Evolutionary conservation across 1,140 invertebrate genomes (phyloP).

Genomic region (Nasonia vitripennis): DNA sequence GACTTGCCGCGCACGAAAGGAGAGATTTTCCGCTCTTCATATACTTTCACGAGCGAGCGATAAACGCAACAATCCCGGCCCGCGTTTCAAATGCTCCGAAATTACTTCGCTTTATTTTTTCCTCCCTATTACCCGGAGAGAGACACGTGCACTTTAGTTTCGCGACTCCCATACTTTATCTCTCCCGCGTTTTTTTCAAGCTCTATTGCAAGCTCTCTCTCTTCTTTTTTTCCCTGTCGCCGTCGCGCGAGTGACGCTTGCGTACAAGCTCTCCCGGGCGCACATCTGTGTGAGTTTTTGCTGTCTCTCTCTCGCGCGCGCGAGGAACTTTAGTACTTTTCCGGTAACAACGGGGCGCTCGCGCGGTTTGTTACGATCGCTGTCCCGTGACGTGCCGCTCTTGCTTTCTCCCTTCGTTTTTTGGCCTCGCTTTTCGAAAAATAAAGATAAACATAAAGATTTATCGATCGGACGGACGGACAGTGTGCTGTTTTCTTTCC

Average conservation of each 20-base stretch:
- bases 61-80: not conserved
- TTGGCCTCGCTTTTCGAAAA: not conserved
- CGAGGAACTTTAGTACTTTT: conserved; percentile 46
- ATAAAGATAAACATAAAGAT: conserved; percentile 48
- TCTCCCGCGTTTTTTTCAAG: not conserved
- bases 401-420: not conserved
- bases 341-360: conserved; percentile 35
- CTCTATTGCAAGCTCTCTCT: not conserved
- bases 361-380: conserved; percentile 48
- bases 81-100: conserved; percentile 1
- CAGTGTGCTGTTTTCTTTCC: not conserved
- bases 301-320: not conserved
- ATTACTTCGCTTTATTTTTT: conserved; percentile 29
- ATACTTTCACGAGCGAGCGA: not conserved
- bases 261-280: not conserved
- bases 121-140: conserved; percentile 10
- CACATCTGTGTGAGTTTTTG: conserved; percentile 30
- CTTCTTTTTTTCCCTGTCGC: not conserved
- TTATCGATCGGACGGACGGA: conserved; percentile 18
- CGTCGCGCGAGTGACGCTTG: conserved; percentile 2
- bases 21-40: no score
- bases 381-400: conserved; percentile 1
- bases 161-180: not conserved
- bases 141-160: not conserved
- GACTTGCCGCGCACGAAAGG: no score